Percentiles rank a stretch among this genome's conserved stretches.
Conservation (phyloP, 2,888 invertebrate species). For the Galeopsomyia nigrocyanea region DNA sequence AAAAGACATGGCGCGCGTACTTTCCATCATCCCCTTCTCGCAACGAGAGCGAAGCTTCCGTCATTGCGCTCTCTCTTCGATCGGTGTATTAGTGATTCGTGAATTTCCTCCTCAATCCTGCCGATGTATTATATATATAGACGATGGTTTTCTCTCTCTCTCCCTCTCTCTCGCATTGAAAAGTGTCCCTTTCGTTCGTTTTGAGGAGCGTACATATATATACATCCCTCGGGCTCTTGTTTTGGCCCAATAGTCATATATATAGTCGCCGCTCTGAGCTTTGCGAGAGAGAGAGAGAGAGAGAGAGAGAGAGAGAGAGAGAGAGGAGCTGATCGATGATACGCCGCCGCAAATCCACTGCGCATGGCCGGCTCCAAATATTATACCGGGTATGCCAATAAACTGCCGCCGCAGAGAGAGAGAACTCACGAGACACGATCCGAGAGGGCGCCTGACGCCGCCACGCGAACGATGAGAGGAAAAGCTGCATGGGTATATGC, state of each 20-base stretch:
- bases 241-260: constrained; percentile 65
- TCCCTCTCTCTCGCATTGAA: constrained; percentile 53
- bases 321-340: constrained; percentile 67
- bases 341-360: constrained; percentile 60
- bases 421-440: constrained; percentile 9
- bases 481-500: not conserved
- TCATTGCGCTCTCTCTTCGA: constrained; percentile 62
- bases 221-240: constrained; percentile 62
- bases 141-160: constrained; percentile 19
- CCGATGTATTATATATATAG: constrained; percentile 10
- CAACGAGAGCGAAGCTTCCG: constrained; percentile 59
- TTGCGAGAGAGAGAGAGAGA: no score
- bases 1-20: constrained; percentile 49
- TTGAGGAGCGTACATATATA: constrained; percentile 35
- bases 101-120: constrained; percentile 30
- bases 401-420: constrained; percentile 39
- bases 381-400: constrained; percentile 65
- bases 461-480: not conserved
- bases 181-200: not conserved
- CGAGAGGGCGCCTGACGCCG: constrained; percentile 33
- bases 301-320: no score
- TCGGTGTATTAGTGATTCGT: constrained; percentile 70
- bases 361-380: constrained; percentile 65
- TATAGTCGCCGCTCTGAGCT: constrained; percentile 52
- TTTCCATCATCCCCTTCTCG: constrained; percentile 54